Base-by-base conservation (phyloP, 1,140 invertebrate species). In the Spodoptera litura region DNA sequence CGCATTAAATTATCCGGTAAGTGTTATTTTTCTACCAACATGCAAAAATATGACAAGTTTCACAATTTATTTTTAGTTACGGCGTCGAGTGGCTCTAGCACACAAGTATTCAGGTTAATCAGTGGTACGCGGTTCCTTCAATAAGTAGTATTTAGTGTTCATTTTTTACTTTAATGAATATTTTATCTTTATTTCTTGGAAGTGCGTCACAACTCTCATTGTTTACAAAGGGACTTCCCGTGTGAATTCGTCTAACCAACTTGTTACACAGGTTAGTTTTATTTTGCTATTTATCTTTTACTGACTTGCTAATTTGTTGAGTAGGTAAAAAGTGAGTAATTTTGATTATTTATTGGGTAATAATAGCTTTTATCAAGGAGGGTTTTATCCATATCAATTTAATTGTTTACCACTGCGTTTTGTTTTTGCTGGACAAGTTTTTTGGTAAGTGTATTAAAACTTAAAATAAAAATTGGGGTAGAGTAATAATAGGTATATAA, bases 11-110 rank as follows among this genome's bases (percentile, higher is more conserved):
- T 61, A 59, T 73, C 71, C 55, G 71, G 71, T 73, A 61, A 58
- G 71, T 73, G 71, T 59, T 73, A 73, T 73, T 73, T 73, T 73
- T 59, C 55, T 73, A 53, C 56, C 71, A 59, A 73, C 71, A 73
- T 38, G 55, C 31, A 44, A 73, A 59, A 73, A 51, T 73, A 73
- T 73, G 71, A 73, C 71, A 73, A 73, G 56, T 73, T 58, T 59
- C 55, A 51, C 59, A 73, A 56, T 73, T 73, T 73, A 73, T 73
- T 73, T 73, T 59, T 73, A 73, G 71, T 73, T 25, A 38, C 56
- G 71, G 53, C 56, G 31, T 59, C 38, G 38, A 73, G 71, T 73
- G 55, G 38, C 15, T 38, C 56, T 11, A 31, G 55, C 61, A 49
- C 35, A 20, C 61, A 64, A 64, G 61, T 64, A 64, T 64, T 64